Evolutionary conservation across 2,113 vertebrate species (phyloP), one percentile per base, ranked within the genome.

Genomic region (Poeciliopsis turrubarensis): DNA sequence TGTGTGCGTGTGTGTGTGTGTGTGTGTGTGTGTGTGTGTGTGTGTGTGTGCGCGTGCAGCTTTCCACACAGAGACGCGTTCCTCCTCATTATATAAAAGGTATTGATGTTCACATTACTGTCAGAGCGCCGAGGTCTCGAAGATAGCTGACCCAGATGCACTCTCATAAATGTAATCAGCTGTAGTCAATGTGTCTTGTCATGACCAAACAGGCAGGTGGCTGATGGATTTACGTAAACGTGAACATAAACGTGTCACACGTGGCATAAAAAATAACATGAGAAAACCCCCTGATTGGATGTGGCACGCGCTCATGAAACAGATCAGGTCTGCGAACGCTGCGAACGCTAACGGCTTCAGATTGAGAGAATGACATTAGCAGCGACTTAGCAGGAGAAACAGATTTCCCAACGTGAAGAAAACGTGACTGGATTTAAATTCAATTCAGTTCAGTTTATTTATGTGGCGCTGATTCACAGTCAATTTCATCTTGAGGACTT

Each of bases 31-130:
- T 12, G 37, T 39, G 37, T 12, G 37, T 39, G 10, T 12, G 37
- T 11, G 9, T 3, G 14, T 17, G 13, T 34, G 30, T 25, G 31
- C n/a, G 3, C 67, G 3, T 67, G 29, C 44, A 13, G 25, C 68
- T 30, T 62, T 14, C 7, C 32, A 27, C 44, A 34, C 44, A 47
- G 10, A 37, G 10, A 37, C 10, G 34, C 34, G 19, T n/a, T 60
- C 65, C 63, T 77, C 61, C 71, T 79, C 51, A 15, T 66, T 29
- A 79, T 5, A 3, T 84, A 77, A 82, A 68, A 66, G 70, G 22
- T 71, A 89, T 76, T 77, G 75, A 89, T 85, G 60, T 77, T 31
- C 60, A 71, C 39, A 78, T 78, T 73, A 75, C 68, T 71, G 44
- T 72, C 70, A 75, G 54, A 66, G 57, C 63, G 39, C 44, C 34